phyloP scores from a whole-genome alignment of 2,113 vertebrate genomes.

The Megaleporinus macrocephalus region DNA sequence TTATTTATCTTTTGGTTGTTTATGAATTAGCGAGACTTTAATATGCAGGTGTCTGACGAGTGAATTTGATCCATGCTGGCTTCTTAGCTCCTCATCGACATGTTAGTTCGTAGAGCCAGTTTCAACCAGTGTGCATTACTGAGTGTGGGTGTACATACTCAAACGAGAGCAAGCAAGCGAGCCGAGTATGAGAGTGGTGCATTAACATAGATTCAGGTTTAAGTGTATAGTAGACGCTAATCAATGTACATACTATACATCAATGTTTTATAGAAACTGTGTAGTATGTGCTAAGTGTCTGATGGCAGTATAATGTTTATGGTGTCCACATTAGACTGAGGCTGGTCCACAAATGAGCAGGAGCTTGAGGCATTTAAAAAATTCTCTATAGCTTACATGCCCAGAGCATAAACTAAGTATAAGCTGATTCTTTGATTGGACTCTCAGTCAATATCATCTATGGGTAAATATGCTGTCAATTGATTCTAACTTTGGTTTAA shows the following conservation, averaged over 20 bases:
- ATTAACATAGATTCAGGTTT: constrained; percentile 33
- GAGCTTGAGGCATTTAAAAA: constrained; percentile 8
- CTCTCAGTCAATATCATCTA: constrained; percentile 4
- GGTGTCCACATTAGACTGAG: constrained; percentile 1
- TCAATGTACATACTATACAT: constrained; percentile 36
- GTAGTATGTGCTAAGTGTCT: constrained; percentile 29
- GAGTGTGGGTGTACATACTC: constrained; percentile 6
- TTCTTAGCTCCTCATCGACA: constrained; percentile 9
- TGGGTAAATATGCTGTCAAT: constrained; percentile 17
- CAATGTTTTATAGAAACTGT: constrained; percentile 26
- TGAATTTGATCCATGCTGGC: not conserved
- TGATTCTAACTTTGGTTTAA: constrained; percentile 17
- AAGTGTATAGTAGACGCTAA: constrained; percentile 27
- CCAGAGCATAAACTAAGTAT: constrained; percentile 1
- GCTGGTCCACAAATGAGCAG: no score
- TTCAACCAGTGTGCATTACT: not conserved
- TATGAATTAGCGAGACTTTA: constrained; percentile 1
- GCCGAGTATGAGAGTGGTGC: constrained; percentile 3
- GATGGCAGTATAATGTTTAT: constrained; percentile 17
- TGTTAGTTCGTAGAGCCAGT: not conserved
- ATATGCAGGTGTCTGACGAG: not conserved
- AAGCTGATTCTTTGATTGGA: constrained; percentile 27
- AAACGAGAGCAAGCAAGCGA: not conserved
- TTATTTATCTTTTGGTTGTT: not conserved
- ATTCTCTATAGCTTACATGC: constrained; percentile 10